Conservation (phyloP, 2,113 vertebrate genomes). For the Ivindomyrus marchei region DNA sequence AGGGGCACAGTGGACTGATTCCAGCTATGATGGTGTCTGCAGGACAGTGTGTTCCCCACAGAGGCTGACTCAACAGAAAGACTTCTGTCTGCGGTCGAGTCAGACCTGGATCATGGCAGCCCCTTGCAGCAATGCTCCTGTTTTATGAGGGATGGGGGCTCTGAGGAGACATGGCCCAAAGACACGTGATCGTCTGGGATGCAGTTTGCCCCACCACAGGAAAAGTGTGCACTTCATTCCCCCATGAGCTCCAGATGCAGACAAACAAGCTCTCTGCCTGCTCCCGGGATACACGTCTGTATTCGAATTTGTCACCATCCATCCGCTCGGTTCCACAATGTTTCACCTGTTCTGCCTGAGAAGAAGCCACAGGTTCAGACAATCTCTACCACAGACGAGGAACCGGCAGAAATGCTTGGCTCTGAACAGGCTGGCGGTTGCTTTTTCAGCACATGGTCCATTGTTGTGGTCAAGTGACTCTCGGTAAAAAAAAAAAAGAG, state of each 20-base stretch:
- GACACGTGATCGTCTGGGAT: background rate
- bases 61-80: constrained; percentile 1
- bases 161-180: background rate
- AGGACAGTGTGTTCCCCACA: background rate
- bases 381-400: background rate
- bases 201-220: background rate
- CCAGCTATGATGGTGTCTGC: background rate
- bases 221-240: background rate
- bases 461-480: background rate
- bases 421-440: background rate
- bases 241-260: background rate
- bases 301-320: background rate
- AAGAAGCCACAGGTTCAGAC: background rate
- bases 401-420: background rate
- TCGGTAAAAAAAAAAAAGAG: background rate
- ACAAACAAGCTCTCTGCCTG: background rate
- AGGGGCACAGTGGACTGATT: background rate
- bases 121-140: background rate
- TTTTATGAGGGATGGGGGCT: constrained; percentile 6
- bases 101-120: background rate
- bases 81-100: constrained; percentile 6
- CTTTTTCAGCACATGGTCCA: background rate
- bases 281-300: background rate
- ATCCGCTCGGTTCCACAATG: background rate
- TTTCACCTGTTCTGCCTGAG: background rate